Evolutionary conservation across 2,888 invertebrate genomes (phyloP).

Genomic region (Meandrusa payeni): DNA sequence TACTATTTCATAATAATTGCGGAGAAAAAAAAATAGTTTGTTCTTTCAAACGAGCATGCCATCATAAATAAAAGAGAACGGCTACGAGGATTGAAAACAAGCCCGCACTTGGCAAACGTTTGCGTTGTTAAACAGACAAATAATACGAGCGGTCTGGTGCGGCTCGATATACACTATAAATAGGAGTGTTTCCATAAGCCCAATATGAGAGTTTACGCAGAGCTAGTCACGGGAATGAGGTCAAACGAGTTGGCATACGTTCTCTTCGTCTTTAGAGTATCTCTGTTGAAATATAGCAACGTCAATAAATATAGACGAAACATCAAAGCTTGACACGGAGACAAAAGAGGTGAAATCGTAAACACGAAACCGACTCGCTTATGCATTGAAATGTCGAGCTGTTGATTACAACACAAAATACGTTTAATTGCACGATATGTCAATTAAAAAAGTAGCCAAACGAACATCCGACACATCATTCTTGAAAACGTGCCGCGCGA

Average conservation of each 20-base stretch:
- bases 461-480: conserved; percentile 1
- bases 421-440: conserved; percentile 5
- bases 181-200: conserved; percentile 72
- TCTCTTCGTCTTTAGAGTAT: conserved; percentile 38
- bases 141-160: conserved; percentile 58
- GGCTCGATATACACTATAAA: conserved; percentile 63
- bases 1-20: no score
- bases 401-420: conserved; percentile 1
- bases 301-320: conserved; percentile 50
- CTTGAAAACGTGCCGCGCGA: not conserved
- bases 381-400: conserved; percentile 8
- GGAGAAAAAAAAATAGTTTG: no score
- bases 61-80: conserved; percentile 49
- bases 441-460: conserved; percentile 4
- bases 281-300: conserved; percentile 53
- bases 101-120: conserved; percentile 66
- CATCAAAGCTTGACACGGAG: conserved; percentile 30
- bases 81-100: conserved; percentile 51
- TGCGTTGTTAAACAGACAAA: conserved; percentile 64
- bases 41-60: conserved; percentile 40
- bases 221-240: conserved; percentile 71
- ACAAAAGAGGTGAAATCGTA: conserved; percentile 28
- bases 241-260: conserved; percentile 73
- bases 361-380: conserved; percentile 4
- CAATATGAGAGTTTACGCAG: conserved; percentile 75